Percentiles rank a stretch among this genome's conserved stretches.
phyloP scores from a whole-genome alignment of 2,888 invertebrate species.

The Ophion ventricosus region DNA sequence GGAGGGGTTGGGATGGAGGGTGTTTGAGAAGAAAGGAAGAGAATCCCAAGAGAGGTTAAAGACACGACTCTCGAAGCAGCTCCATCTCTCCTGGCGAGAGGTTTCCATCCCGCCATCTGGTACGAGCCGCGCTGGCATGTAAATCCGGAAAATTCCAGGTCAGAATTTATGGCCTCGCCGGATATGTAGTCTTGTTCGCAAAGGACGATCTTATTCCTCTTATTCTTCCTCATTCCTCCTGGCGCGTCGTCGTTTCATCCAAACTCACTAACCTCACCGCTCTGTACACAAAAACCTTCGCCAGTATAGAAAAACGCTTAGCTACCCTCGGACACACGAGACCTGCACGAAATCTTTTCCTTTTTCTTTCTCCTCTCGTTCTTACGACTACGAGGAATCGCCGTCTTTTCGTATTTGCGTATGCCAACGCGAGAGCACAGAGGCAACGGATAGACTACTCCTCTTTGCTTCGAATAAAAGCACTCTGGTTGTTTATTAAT shows the following conservation, averaged over 20 bases:
- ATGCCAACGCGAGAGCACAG: background rate
- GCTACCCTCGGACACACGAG: slow-evolving; percentile 22
- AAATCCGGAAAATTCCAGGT: slow-evolving; percentile 66
- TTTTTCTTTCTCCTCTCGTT: background rate
- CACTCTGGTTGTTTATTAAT: background rate
- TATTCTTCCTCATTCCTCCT: background rate
- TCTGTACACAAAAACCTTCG: slow-evolving; percentile 2
- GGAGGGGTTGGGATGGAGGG: background rate
- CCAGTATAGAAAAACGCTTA: slow-evolving; percentile 30
- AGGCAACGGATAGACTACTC: background rate
- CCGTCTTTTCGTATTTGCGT: slow-evolving; percentile 22
- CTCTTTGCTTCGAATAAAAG: background rate
- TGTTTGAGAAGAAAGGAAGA: slow-evolving; percentile 29
- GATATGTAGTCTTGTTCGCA: slow-evolving; percentile 56
- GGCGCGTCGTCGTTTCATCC: slow-evolving; percentile 8
- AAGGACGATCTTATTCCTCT: slow-evolving; percentile 54
- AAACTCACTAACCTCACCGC: slow-evolving; percentile 38
- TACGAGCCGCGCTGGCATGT: slow-evolving; percentile 51
- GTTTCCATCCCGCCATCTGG: slow-evolving; percentile 48
- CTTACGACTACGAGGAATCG: slow-evolving; percentile 4
- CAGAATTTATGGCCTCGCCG: slow-evolving; percentile 62
- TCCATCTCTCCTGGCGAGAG: slow-evolving; percentile 56
- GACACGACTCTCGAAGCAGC: slow-evolving; percentile 30
- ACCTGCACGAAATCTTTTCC: slow-evolving; percentile 21
- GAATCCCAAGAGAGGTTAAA: slow-evolving; percentile 33